These are phyloP conservation scores for Cecidostiba fungosa DNA, from an alignment of 2,888 invertebrate species.

Conservation along the genomic window DNA sequence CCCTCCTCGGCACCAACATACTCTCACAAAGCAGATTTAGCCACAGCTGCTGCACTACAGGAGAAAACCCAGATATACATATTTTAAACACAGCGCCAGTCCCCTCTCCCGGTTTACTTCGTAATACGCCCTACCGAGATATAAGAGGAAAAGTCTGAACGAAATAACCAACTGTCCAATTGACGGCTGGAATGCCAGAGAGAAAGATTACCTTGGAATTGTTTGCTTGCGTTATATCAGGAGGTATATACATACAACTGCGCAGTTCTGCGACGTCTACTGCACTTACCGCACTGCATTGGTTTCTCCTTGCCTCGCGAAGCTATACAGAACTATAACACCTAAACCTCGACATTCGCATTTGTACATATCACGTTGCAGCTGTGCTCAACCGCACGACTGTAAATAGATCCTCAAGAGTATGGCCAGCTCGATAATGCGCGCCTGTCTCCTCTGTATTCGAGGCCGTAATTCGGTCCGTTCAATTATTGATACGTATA, in stretches of 20 bases:
- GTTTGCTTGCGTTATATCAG: not conserved
- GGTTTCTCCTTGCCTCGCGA: too few species aligned
- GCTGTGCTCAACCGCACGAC: not conserved
- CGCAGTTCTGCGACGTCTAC: not conserved
- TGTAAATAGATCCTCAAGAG: not conserved
- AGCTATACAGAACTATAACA: too few species aligned
- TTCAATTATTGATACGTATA: not conserved
- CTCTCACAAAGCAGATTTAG: not conserved
- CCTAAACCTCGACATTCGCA: too few species aligned
- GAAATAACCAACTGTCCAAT: slow-evolving; percentile 60
- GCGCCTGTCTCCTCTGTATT: not conserved
- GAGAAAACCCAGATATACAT: not conserved
- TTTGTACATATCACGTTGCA: not conserved
- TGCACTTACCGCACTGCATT: too few species aligned
- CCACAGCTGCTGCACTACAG: not conserved
- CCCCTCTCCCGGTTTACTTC: slow-evolving; percentile 13
- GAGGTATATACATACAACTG: not conserved
- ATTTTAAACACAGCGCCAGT: not conserved
- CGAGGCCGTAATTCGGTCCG: not conserved
- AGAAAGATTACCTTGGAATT: slow-evolving; percentile 29
- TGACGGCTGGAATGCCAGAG: slow-evolving; percentile 16
- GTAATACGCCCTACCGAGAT: slow-evolving; percentile 35
- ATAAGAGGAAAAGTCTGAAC: slow-evolving; percentile 51
- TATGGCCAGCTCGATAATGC: not conserved
- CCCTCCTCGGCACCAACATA: not conserved